Base-by-base conservation (phyloP, 1,140 invertebrate species). In the Papilio machaon region DNA sequence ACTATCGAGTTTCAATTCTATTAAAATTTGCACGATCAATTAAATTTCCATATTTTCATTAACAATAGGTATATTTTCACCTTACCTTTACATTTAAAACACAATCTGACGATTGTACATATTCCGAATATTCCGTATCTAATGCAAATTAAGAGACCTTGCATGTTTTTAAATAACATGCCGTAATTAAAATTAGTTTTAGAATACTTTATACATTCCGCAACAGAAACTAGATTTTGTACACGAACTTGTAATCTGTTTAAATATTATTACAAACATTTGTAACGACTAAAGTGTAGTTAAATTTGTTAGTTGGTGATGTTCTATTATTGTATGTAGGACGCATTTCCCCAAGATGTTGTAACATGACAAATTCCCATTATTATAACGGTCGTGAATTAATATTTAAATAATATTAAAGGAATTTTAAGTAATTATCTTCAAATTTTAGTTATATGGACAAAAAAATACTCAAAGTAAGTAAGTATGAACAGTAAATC, bases 181-280 rank as follows among this genome's bases (percentile, higher is more conserved):
- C 13, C 64, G 23, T 70, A 30, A 30, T 70, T 35, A 6, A 70
- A 35, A 38, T 35, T 70, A 38, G 4, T 70, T 38, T 15, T 35
- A 35, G 23, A 70, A 35, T 15, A 17, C 52, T 54, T 15, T 2
- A 54, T 54, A 35, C 23, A 70, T 67, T 67, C 23, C 60, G 11
- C 60, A 67, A 67, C 60, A 70, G 13, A 70, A 70, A 70, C 64
- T 17, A 70, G 64, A 70, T 70, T 70, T 38, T 70, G 11, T 35
- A 30, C 64, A 70, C 64, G 30, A 70, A 70, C 11, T 70, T 35
- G 11, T 11, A 35, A 67, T 35, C 6, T 35, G 30, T 70, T 70
- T 70, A 30, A 13, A 35, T 70, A 70, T 70, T 70, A 70, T 38
- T 70, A 70, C 11, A 70, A 70, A 70, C 30, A 43, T 43, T 43